Conservation (phyloP, 2,113 vertebrate genomes). For the Mirza zaza region DNA sequence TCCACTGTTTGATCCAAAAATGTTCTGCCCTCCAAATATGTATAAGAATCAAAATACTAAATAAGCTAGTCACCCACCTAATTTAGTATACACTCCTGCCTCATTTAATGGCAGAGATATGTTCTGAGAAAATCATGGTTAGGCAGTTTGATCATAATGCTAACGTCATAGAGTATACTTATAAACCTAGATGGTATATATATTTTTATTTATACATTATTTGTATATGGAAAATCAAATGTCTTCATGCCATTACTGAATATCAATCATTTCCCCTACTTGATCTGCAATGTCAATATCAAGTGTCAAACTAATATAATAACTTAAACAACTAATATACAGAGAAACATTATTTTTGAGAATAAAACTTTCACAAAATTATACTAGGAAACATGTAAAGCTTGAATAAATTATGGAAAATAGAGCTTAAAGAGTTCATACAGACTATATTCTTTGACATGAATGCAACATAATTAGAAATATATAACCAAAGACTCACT, state of each 20-base stretch:
- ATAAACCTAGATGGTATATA: neutral
- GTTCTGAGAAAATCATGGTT: neutral
- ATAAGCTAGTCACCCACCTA: neutral
- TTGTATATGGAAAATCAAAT: neutral
- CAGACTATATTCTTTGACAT: neutral
- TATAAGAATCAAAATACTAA: neutral
- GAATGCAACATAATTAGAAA: neutral
- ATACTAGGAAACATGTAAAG: neutral
- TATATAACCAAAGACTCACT: neutral
- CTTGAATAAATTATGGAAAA: slow-evolving; percentile 8
- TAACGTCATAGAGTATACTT: neutral
- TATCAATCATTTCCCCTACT: neutral
- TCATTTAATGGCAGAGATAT: neutral
- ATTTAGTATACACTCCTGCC: neutral
- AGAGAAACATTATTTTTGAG: neutral
- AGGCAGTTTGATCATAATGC: neutral
- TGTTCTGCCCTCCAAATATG: neutral
- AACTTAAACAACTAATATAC: neutral
- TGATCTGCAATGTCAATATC: neutral
- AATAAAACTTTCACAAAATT: neutral
- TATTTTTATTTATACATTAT: neutral
- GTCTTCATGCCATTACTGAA: neutral
- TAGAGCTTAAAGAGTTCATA: neutral
- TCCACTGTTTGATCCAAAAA: neutral
- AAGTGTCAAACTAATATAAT: neutral